Conservation (phyloP, 2,113 vertebrate genomes). For the Saguinus midas region DNA sequence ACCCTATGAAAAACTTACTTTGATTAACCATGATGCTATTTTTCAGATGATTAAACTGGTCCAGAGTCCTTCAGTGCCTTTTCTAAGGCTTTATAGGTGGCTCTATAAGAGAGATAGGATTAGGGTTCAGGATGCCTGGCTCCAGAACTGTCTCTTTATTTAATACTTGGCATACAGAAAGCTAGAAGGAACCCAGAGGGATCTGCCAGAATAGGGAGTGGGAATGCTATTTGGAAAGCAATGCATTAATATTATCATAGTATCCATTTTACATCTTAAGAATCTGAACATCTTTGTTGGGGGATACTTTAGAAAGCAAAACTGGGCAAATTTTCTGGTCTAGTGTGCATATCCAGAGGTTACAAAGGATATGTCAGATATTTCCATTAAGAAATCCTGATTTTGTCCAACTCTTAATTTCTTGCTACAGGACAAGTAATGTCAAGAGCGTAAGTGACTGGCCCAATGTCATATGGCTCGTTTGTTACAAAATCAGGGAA, state of each 20-base stretch:
- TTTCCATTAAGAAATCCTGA: conserved; percentile 1
- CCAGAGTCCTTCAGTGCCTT: background rate
- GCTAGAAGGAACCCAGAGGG: background rate
- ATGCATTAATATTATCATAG: background rate
- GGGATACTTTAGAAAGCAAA: background rate
- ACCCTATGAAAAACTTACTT: background rate
- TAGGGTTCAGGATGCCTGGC: background rate
- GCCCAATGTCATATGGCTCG: background rate
- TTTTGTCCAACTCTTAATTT: background rate
- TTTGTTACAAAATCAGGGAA: background rate
- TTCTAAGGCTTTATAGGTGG: background rate
- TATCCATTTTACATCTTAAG: background rate
- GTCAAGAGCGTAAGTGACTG: background rate
- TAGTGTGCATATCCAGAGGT: background rate
- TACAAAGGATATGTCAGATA: background rate
- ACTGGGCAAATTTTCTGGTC: background rate
- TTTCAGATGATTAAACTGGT: background rate
- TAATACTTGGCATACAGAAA: background rate
- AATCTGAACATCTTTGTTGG: background rate
- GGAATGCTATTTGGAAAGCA: background rate
- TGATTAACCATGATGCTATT: background rate
- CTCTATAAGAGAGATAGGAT: background rate
- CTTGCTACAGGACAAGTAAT: background rate
- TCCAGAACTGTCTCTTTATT: background rate
- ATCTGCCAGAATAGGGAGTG: background rate